These are phyloP conservation scores for Tringa solitaria DNA, from an alignment of 2,113 vertebrate genomes.

Conservation along the genomic window DNA sequence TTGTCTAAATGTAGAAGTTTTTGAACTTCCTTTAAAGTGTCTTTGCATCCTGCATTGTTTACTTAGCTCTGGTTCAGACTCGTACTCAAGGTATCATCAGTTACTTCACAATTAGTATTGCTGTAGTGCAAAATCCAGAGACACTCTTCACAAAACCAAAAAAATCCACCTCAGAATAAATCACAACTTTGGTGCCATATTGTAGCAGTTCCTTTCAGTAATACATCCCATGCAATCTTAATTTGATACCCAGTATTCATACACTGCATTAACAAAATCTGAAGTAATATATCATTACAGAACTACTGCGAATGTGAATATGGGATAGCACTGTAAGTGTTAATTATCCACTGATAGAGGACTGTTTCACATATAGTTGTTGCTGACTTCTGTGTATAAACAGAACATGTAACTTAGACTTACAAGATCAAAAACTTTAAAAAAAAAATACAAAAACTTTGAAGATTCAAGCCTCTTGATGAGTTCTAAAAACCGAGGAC, in stretches of 20 bases:
- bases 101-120: not conserved
- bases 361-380: not conserved
- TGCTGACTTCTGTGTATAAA: not conserved
- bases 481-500: not conserved
- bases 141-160: not conserved
- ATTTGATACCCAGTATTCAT: not conserved
- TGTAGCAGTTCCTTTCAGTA: not conserved
- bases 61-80: not conserved
- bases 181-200: not conserved
- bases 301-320: not conserved
- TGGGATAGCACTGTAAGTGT: not conserved
- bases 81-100: not conserved
- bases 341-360: not conserved
- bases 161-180: not conserved
- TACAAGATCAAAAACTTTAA: not conserved
- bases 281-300: not conserved
- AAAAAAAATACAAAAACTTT: not conserved
- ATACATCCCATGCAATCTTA: not conserved
- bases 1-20: not conserved
- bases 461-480: not conserved
- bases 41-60: not conserved
- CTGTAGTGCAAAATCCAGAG: not conserved
- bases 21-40: not conserved
- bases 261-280: not conserved
- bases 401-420: not conserved